phyloP scores from a whole-genome alignment of 2,888 invertebrate species.

The Platycnemis pennipes region DNA sequence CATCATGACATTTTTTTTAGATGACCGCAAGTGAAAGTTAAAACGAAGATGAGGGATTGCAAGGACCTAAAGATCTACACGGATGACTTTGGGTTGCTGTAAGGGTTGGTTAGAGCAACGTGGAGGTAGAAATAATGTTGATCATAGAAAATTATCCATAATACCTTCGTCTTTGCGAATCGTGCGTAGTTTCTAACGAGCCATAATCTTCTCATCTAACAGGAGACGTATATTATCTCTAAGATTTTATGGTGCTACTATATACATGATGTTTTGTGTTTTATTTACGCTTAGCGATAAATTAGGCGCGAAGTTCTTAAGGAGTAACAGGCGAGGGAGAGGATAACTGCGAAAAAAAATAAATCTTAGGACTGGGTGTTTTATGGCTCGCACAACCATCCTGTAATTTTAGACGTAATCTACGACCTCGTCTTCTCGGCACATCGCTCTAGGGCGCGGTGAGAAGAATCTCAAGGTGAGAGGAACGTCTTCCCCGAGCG shows the following conservation, averaged over 20 bases:
- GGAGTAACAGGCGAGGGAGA: neutral
- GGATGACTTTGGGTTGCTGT: neutral
- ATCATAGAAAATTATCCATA: neutral
- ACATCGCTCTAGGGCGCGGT: neutral
- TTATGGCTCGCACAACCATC: neutral
- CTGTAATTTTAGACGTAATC: neutral
- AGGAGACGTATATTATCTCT: neutral
- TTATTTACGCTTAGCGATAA: neutral
- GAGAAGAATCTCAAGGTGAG: slow-evolving; percentile 21
- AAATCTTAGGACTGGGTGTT: neutral
- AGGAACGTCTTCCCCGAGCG: neutral
- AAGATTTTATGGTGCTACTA: neutral
- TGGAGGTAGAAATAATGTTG: neutral
- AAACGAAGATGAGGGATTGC: neutral
- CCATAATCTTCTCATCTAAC: neutral
- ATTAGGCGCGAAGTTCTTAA: neutral
- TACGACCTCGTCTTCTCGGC: neutral
- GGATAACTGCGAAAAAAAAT: neutral
- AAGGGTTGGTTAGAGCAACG: neutral
- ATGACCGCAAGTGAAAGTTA: too few relatives aligned
- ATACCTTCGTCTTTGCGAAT: neutral
- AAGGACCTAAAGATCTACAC: neutral
- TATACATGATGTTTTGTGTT: neutral
- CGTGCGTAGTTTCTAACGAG: neutral
- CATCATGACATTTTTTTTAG: too few relatives aligned